Evolutionary conservation across 2,113 vertebrate genomes (phyloP), one percentile per base, ranked within the genome.

Genomic region (Melanerpes formicivorus): DNA sequence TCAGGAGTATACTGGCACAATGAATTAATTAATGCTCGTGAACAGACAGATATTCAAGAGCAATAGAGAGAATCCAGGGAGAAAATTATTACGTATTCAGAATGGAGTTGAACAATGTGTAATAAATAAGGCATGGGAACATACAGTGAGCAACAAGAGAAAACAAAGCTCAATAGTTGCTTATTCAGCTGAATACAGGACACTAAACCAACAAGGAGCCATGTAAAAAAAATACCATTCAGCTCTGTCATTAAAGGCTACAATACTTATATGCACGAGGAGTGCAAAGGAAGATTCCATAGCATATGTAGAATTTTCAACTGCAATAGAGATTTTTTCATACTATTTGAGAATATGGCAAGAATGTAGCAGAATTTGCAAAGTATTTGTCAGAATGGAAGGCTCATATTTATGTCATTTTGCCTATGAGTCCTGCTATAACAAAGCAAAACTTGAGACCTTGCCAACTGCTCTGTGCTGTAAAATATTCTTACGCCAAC

Each of bases 401-500:
- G 59, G 85, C 56, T 37, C 12, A 63, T 89, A 90, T 90, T 92
- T 76, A 54, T 84, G 64, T 62, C 48, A 62, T 93, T 94, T 93
- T 90, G 34, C 77, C 66, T 40, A 30, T 23, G 29, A 97, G 56
- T 87, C 54, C 66, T 95, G 25, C 62, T 70, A 6, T 54, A 48
- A 40, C 84, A 95, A 90, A 56, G 11, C 81, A 95, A 94, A 95
- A 21, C 40, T 62, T 95, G 81, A 96, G 80, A 70, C 58, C 56
- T 66, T 96, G 89, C 88, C 94, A 95, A 65, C 55, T 90, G 76
- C 59, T 80, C 80, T 84, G 63, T 92, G 70, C 82, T 94, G 55
- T 81, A 90, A 96, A 97, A 94, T 63, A 79, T 91, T 94, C 91
- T 87, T 87, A 91, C 94, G 80, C 76, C 77, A 88, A 48, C 25